Base-by-base conservation (phyloP, 2,113 vertebrate genomes). In the Calidris pugnax region DNA sequence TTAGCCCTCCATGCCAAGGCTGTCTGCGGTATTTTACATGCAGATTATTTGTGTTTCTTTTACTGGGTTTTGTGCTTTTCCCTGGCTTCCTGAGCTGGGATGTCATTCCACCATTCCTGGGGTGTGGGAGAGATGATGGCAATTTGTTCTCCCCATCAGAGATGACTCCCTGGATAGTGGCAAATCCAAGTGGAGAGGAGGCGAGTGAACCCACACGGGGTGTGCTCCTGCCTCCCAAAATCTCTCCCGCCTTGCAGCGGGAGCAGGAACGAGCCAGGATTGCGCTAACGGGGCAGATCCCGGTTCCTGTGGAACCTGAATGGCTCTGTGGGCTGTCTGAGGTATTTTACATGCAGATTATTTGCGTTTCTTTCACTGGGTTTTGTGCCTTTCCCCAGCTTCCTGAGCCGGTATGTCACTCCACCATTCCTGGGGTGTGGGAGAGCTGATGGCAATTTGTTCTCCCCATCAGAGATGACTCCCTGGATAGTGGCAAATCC, bases 191-290 rank as follows among this genome's bases (percentile, higher is more conserved):
- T 0, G 8, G 33, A 30, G 41, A 83, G 50, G 67, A 83, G 57
- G 19, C 0, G 10, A 73, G 21, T 1, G 71, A 92, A n/a, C 48
- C 84, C 87, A 69, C 4, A 0, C 5, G 1, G 33, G 53, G 17
- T 8, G 63, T 12, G 87, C 80, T 48, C 35, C 92, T 41, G 41
- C 93, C 50, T 74, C 63, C 41, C 33, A 7, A 47, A 87, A 33
- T 4, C 56, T 62, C 51, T 55, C 23, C 50, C 0, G 0, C 16
- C 37, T 30, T 8, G 33, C 62, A 77, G 63, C 2, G 0, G 43
- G 47, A 39, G 30, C 30, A 53, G 72, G 64, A 64, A 55, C 47
- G 13, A 87, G n/a, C 57, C 0, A 0, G 37, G 69, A 30, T 48
- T 22, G 45, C 4, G 0, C 77, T 57, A 14, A 48, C 9, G 0